Evolutionary conservation across 1,140 invertebrate species (phyloP), one percentile per base, ranked within the genome.

Genomic region (Asobara japonica): DNA sequence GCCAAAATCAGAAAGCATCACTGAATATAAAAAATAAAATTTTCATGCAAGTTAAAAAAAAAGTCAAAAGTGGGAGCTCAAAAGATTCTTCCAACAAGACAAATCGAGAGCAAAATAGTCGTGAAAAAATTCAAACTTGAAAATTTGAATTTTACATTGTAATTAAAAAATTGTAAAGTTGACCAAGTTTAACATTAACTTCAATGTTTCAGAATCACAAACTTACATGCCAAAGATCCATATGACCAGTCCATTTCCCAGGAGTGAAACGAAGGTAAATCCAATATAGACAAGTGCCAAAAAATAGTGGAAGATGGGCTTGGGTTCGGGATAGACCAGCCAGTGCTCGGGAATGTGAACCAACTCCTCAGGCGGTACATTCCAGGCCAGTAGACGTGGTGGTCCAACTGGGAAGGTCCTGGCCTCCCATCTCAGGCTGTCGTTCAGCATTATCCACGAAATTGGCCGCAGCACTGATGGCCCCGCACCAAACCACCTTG

Each of bases 231-330:
- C 90, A 84, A 97, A 97, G 75, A 97, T 93, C 90, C 94, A 97
- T 76, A 97, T 92, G 73, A 97, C 96, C 18, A 97, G 88, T 30
- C 95, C 94, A 84, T 97, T 97, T 73, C 96, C 96, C 2, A 93
- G 81, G 1, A 95, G 86, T 3, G 94, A 90, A 22, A 93, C 89
- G 38, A 94, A 90, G 16, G 94, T 95, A 71, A 97, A 94, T 56
- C 93, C 89, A 27, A 92, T 90, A 80, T 96, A 97, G 74, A 94
- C 86, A 66, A 96, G 87, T 0, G 92, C 95, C 1, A 97, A 86
- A 25, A 94, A 89, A 77, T 95, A 95, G 84, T 97, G 95, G 76
- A 95, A 90, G 66, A 93, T 91, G 56, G 94, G 92, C 38, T 94
- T 93, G 3, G 94, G 94, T 80, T 94, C 94, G 27, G 92, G 89